Evolutionary conservation across 2,888 invertebrate species (phyloP).

Genomic region (Pyralis farinalis): DNA sequence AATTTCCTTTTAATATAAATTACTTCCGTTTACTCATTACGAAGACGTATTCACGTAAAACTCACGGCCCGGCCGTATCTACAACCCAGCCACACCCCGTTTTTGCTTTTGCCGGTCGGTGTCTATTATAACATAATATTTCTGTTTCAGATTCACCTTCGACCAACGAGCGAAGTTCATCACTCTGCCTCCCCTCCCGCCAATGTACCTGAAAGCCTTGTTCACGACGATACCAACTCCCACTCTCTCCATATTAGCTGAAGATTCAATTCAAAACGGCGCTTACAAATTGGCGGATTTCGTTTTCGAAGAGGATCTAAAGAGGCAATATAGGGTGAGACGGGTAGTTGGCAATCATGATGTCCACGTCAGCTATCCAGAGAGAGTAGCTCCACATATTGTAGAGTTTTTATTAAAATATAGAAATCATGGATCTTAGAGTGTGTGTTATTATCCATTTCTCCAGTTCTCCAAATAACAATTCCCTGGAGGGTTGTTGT

Average conservation of each 20-base stretch:
- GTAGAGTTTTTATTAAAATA: constrained; percentile 49
- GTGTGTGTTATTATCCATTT: no score
- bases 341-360: constrained; percentile 79
- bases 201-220: constrained; percentile 44
- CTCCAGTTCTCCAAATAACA: no score
- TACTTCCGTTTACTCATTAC: no score
- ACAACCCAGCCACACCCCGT: no score
- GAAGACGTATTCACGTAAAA: no score
- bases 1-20: no score
- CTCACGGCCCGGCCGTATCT: no score
- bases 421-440: not conserved
- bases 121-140: not conserved
- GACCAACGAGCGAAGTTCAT: constrained; percentile 73
- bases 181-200: constrained; percentile 47
- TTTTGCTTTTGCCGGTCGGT: no score
- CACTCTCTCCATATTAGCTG: constrained; percentile 37
- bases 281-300: constrained; percentile 36
- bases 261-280: constrained; percentile 32
- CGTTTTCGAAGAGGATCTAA: constrained; percentile 38
- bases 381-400: constrained; percentile 61
- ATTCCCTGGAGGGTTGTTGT: no score
- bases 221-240: constrained; percentile 41
- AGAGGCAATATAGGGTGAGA: constrained; percentile 39
- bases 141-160: constrained; percentile 64
- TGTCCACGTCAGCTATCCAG: constrained; percentile 79